A percentile compares a stretch with the other conserved stretches of the same genome.
Evolutionary conservation across 2,113 vertebrate species (phyloP).

Genomic region (Oreochromis aureus): DNA sequence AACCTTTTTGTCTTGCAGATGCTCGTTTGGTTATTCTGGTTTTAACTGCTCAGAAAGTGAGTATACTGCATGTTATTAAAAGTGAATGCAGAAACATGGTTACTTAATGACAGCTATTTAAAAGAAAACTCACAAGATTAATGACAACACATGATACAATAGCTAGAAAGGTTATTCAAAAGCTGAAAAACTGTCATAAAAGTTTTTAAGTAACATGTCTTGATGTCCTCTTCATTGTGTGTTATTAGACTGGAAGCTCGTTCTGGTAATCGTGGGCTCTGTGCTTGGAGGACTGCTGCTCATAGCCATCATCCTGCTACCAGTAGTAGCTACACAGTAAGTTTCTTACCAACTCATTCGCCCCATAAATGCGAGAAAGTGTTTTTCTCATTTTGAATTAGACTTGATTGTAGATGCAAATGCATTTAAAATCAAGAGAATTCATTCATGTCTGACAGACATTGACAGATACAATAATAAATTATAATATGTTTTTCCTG

Average conservation of each 20-base stretch:
- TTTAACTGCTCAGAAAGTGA: conserved; percentile 68
- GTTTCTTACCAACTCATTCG: not conserved
- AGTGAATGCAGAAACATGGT: not conserved
- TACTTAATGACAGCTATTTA: too few relatives aligned
- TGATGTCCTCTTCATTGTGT: not conserved
- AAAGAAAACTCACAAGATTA: too few relatives aligned
- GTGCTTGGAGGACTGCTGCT: conserved; percentile 58
- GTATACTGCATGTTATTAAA: conserved; percentile 22
- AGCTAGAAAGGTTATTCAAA: rapidly evolving
- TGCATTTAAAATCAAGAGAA: not conserved
- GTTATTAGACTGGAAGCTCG: conserved; percentile 45
- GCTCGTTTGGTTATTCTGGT: conserved; percentile 57
- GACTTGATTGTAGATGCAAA: not conserved
- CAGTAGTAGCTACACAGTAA: conserved; percentile 34
- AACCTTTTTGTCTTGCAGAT: conserved; percentile 45
- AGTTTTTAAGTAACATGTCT: too few relatives aligned
- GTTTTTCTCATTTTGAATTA: not conserved
- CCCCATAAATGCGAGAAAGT: not conserved
- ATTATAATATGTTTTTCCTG: rapidly evolving
- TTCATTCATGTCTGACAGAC: not conserved
- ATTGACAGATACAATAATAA: rapidly evolving
- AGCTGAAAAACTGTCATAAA: too few relatives aligned
- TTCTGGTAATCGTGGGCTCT: conserved; percentile 41
- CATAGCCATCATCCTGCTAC: conserved; percentile 21
- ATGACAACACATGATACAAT: too few relatives aligned